Conservation (phyloP, 2,113 vertebrate species). For the Bufo gargarizans region DNA sequence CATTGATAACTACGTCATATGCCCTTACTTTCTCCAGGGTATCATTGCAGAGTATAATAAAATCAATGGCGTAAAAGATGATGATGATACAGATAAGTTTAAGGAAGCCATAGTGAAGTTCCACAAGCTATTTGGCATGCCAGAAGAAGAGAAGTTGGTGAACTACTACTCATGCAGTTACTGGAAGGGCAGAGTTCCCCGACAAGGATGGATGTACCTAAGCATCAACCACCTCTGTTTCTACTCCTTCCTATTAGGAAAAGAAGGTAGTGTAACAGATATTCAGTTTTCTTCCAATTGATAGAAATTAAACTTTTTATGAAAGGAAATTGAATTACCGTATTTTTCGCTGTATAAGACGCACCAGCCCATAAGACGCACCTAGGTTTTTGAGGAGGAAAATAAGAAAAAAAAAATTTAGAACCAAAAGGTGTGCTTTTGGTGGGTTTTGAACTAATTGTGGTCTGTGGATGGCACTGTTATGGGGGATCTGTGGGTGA, state of each 20-base stretch:
- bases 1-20: not conserved
- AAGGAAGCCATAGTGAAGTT: conserved; percentile 94
- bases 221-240: conserved; percentile 99
- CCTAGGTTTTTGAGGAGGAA: too few relatives aligned
- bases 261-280: conserved; percentile 81
- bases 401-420: too few relatives aligned
- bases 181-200: conserved; percentile 96
- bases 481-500: too few relatives aligned
- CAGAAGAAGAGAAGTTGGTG: conserved; percentile 95
- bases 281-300: not conserved
- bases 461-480: too few relatives aligned
- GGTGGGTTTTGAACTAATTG: too few relatives aligned
- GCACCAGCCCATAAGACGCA: too few relatives aligned
- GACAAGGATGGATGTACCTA: conserved; percentile 98
- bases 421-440: too few relatives aligned
- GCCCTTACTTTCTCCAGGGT: conserved; percentile 75
- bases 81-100: conserved; percentile 96
- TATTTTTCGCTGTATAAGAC: too few relatives aligned
- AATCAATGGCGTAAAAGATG: conserved; percentile 92
- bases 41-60: conserved; percentile 98
- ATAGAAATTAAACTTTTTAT: not conserved
- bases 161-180: conserved; percentile 99
- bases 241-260: conserved; percentile 94
- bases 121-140: conserved; percentile 94
- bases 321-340: too few relatives aligned